These are phyloP conservation scores for Vulpes ferrilata DNA, from an alignment of 2,113 vertebrate genomes.

Conservation along the genomic window DNA sequence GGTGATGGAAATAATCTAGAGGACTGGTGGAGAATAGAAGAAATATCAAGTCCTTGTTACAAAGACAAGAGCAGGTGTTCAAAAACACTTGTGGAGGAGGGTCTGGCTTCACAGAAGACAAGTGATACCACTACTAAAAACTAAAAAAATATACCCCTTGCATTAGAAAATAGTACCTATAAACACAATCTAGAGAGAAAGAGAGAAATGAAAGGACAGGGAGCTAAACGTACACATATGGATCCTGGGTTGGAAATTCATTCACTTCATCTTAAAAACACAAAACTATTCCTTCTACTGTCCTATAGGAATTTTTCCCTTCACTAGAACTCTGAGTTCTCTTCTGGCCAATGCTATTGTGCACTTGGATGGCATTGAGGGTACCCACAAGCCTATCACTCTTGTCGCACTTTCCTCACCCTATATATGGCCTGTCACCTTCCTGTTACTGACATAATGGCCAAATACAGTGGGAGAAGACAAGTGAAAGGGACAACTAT, in stretches of 20 bases:
- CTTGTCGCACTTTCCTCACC: not conserved
- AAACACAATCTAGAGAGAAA: not conserved
- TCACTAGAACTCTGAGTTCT: not conserved
- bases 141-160: not conserved
- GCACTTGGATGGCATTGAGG: rapidly evolving
- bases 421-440: rapidly evolving
- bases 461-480: not conserved
- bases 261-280: not conserved
- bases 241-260: not conserved
- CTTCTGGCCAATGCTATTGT: rapidly evolving
- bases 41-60: not conserved
- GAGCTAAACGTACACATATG: not conserved
- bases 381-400: not conserved
- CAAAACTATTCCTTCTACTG: not conserved
- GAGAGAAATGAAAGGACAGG: not conserved
- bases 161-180: not conserved
- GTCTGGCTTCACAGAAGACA: not conserved
- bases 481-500: rapidly evolving
- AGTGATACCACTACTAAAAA: not conserved
- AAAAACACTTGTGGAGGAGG: not conserved
- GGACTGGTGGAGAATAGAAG: not conserved
- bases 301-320: not conserved
- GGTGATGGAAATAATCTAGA: not conserved
- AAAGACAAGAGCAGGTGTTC: not conserved
- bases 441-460: not conserved